These are phyloP conservation scores for Ischnura elegans DNA, from an alignment of 2,888 invertebrate species.

Conservation along the genomic window DNA sequence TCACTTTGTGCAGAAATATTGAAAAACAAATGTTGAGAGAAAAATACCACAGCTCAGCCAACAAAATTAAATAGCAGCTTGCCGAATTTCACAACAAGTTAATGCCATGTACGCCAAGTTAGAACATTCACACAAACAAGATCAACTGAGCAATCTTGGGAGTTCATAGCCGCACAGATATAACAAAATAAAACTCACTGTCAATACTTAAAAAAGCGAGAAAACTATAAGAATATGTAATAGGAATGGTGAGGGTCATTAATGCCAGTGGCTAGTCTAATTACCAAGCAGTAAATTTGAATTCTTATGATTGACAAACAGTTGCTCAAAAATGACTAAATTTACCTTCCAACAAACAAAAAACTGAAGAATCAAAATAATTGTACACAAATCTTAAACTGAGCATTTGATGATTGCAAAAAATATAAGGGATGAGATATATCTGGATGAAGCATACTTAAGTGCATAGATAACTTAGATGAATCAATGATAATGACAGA, in stretches of 20 bases:
- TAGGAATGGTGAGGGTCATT: constrained; percentile 38
- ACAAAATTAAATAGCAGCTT: neutral
- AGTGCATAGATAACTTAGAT: constrained; percentile 34
- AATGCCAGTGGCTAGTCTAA: constrained; percentile 3
- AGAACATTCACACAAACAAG: neutral
- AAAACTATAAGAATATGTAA: constrained; percentile 2
- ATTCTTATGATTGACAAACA: neutral
- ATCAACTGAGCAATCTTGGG: constrained; percentile 27
- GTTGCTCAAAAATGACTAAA: constrained; percentile 20
- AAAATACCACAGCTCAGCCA: neutral
- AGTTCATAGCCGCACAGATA: neutral
- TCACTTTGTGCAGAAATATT: neutral
- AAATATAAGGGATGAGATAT: constrained; percentile 13
- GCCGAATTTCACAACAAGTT: neutral
- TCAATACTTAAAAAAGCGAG: neutral
- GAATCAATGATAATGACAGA: constrained; percentile 56
- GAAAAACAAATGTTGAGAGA: neutral
- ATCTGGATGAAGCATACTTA: constrained; percentile 50
- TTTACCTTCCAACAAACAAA: neutral
- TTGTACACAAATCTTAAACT: constrained; percentile 60
- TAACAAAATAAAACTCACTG: neutral
- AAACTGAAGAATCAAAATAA: constrained; percentile 28
- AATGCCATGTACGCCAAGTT: neutral
- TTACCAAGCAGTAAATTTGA: constrained; percentile 30
- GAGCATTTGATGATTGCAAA: constrained; percentile 55